phyloP scores from a whole-genome alignment of 2,113 vertebrate species.

The Rhea pennata region DNA sequence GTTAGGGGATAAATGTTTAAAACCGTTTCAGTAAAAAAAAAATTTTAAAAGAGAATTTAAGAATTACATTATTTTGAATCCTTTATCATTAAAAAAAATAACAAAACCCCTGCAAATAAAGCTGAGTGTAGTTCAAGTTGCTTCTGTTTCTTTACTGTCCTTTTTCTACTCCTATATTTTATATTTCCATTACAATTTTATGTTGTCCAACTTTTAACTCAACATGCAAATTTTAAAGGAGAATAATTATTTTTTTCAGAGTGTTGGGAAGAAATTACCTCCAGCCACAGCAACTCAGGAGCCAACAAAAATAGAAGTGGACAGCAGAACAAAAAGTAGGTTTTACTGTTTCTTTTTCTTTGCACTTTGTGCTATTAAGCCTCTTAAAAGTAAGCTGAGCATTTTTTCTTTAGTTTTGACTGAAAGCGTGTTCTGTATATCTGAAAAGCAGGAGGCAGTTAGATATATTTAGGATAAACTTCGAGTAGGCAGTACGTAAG shows the following conservation, averaged over 20 bases:
- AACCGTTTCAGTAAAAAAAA: neutral
- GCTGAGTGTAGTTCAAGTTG: neutral
- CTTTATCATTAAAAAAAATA: neutral
- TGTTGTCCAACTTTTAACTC: slow-evolving; percentile 9
- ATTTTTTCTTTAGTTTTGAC: neutral
- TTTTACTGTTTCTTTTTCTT: slow-evolving; percentile 49
- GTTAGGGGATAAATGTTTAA: neutral
- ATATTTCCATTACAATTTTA: neutral
- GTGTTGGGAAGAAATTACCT: slow-evolving; percentile 85
- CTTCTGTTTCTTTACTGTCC: neutral
- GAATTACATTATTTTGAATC: neutral
- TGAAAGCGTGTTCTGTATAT: neutral
- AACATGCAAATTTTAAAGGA: slow-evolving; percentile 51
- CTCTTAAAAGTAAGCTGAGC: neutral
- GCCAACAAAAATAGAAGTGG: slow-evolving; percentile 88
- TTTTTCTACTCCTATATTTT: neutral
- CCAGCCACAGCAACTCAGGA: slow-evolving; percentile 79
- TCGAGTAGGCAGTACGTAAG: neutral
- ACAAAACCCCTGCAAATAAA: neutral
- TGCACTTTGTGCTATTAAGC: slow-evolving; percentile 8
- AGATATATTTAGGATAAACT: neutral
- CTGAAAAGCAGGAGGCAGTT: neutral
- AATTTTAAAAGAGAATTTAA: neutral
- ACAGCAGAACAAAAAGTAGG: slow-evolving; percentile 91
- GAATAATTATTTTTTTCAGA: slow-evolving; percentile 71